Percentiles rank a stretch among this genome's conserved stretches.
phyloP scores from a whole-genome alignment of 2,888 invertebrate species.

The Siphlonurus alternatus region DNA sequence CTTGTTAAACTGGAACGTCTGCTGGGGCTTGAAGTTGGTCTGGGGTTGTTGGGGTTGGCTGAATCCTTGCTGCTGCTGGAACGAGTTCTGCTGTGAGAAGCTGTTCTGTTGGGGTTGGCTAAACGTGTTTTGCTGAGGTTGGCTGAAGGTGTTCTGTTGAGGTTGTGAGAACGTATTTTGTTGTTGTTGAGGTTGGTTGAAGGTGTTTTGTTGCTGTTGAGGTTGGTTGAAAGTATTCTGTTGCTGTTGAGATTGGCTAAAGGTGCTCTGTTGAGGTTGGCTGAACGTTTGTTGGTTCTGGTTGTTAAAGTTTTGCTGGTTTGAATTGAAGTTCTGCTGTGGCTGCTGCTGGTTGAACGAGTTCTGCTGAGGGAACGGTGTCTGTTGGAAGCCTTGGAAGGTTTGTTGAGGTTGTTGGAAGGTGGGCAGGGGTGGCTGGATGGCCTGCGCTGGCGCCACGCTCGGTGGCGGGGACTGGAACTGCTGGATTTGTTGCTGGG shows the following conservation, averaged over 20 bases:
- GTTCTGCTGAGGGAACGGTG: constrained; percentile 4
- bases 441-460: background rate
- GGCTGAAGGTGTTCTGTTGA: constrained; percentile 6
- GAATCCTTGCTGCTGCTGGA: constrained; percentile 10
- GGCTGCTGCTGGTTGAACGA: constrained; percentile 5
- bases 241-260: constrained; percentile 10
- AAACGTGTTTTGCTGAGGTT: constrained; percentile 8
- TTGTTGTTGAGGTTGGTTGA: constrained; percentile 11
- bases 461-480: background rate
- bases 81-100: constrained; percentile 14
- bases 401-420: background rate
- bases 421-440: background rate
- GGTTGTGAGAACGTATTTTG: constrained; percentile 4
- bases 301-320: background rate
- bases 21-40: constrained; percentile 16
- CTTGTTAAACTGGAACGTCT: constrained; percentile 17
- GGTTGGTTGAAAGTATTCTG: constrained; percentile 9
- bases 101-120: constrained; percentile 8
- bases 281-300: constrained; percentile 5
- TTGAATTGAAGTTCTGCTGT: background rate
- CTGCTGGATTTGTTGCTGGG: background rate
- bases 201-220: constrained; percentile 12
- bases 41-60: constrained; percentile 11
- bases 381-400: background rate
- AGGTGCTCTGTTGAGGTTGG: constrained; percentile 8